A percentile compares a stretch with the other conserved stretches of the same genome.
Conservation (phyloP, 2,797 vertebrate species). For the Chelonia mydas region DNA sequence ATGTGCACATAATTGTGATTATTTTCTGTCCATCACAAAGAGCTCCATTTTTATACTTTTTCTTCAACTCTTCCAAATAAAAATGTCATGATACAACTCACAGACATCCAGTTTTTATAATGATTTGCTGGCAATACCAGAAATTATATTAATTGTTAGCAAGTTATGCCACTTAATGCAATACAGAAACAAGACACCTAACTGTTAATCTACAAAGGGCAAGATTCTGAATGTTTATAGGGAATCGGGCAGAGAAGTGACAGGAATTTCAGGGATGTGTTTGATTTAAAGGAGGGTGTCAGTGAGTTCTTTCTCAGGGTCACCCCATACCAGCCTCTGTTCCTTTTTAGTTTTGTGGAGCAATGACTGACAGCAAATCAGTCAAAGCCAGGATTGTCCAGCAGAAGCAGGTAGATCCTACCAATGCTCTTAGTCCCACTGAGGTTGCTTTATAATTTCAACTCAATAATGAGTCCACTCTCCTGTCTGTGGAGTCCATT, state of each 20-base stretch:
- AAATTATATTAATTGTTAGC: background rate
- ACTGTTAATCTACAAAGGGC: background rate
- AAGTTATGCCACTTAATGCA: background rate
- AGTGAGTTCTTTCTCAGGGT: background rate
- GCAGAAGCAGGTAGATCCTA: background rate
- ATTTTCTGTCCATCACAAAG: background rate
- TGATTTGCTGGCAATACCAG: background rate
- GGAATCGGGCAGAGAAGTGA: accelerated
- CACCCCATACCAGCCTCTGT: background rate
- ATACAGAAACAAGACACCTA: background rate
- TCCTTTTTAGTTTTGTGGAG: background rate
- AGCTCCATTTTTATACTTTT: background rate
- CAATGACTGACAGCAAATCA: background rate
- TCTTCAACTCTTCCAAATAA: background rate
- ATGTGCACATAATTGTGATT: slow-evolving; percentile 26
- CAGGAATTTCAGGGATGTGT: background rate
- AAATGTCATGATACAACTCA: background rate
- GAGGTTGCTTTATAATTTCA: background rate
- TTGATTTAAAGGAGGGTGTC: background rate
- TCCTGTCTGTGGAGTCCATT: background rate
- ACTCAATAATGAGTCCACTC: background rate
- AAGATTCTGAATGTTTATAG: background rate
- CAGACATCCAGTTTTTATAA: background rate
- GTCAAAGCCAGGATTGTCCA: background rate
- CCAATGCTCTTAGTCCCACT: background rate